Conservation (phyloP, 2,888 invertebrate species). For the Crossocerus cetratus region DNA sequence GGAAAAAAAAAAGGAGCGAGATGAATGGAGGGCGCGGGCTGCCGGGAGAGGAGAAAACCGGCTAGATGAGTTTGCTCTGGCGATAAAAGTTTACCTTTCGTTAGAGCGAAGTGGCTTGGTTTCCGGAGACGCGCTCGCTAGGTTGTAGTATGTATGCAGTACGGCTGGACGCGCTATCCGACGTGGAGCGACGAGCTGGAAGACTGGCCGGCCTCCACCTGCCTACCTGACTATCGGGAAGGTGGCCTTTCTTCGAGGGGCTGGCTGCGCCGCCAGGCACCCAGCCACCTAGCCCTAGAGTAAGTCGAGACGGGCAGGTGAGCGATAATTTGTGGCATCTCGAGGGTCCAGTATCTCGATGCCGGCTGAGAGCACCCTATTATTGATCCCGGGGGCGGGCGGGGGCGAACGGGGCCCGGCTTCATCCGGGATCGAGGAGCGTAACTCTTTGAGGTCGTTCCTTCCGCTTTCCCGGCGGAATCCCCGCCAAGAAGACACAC, state of each 20-base stretch:
- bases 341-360: conserved; percentile 3
- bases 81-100: conserved; percentile 71
- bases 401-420: neutral
- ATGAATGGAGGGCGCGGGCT: neutral
- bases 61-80: conserved; percentile 61
- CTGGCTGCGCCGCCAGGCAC: neutral
- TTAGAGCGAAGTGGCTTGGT: conserved; percentile 64
- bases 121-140: conserved; percentile 49
- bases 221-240: neutral
- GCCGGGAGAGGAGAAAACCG: conserved; percentile 36
- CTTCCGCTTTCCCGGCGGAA: too few relatives aligned
- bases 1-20: conserved; percentile 17
- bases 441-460: too few relatives aligned
- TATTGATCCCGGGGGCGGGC: too few relatives aligned
- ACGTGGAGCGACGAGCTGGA: neutral
- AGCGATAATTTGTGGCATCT: neutral
- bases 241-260: neutral
- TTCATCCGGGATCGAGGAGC: neutral
- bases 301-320: neutral
- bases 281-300: neutral
- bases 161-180: neutral
- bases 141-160: conserved; percentile 18
- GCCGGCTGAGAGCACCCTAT: neutral
- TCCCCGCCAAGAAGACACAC: too few relatives aligned
- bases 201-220: neutral